Evolutionary conservation across 1,140 invertebrate genomes (phyloP).

Genomic region (Heliconius melpomene): DNA sequence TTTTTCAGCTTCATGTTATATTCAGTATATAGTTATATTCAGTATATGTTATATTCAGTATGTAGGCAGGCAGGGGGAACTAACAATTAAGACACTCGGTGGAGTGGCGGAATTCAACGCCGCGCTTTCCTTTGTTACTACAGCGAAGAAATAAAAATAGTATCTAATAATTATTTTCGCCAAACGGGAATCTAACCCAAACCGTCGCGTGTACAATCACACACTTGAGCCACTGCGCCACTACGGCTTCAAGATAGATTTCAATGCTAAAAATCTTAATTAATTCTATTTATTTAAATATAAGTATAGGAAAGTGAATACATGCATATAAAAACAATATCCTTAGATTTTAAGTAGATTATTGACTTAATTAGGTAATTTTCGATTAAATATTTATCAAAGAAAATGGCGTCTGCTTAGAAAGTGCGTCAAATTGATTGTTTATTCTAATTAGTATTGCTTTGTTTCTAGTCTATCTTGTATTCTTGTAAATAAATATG

Average conservation of each 20-base stretch:
- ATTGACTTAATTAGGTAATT: neutral
- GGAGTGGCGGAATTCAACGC: neutral
- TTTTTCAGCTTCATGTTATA: neutral
- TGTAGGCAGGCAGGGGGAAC: neutral
- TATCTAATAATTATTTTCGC: neutral
- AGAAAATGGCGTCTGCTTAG: neutral
- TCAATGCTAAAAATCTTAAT: neutral
- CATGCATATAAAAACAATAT: neutral
- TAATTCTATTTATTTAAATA: no score
- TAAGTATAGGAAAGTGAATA: no score
- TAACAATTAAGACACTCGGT: neutral
- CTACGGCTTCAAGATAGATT: neutral
- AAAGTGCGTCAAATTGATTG: conserved; percentile 1
- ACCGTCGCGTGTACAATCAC: neutral
- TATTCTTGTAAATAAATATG: no score
- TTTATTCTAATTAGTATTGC: neutral
- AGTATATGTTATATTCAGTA: no score
- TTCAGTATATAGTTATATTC: no score
- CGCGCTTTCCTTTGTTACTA: neutral
- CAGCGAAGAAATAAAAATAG: neutral
- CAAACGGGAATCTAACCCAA: neutral
- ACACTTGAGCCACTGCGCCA: neutral
- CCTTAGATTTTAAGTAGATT: no score
- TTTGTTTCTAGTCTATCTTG: neutral
- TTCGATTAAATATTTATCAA: neutral